phyloP scores from a whole-genome alignment of 2,797 vertebrate genomes.

The Ctenopoma kingsleyae region DNA sequence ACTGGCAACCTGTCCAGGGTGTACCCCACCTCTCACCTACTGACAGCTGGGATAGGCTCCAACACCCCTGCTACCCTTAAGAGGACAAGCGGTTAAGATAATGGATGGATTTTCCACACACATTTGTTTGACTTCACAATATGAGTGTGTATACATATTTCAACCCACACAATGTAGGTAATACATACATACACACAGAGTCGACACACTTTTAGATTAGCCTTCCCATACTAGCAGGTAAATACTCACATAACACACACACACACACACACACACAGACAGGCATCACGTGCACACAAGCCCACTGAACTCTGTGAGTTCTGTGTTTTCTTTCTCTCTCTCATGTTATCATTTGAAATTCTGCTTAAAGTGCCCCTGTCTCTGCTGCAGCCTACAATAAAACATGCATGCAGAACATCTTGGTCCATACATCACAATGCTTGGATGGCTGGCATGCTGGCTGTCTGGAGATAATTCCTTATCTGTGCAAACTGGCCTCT shows the following conservation, averaged over 20 bases:
- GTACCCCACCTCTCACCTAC: too few species aligned
- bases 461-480: conserved; percentile 36
- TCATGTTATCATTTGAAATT: conserved; percentile 71
- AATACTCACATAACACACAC: neutral
- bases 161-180: too few species aligned
- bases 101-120: conserved; percentile 21
- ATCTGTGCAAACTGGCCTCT: conserved; percentile 42
- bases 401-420: conserved; percentile 69
- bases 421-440: conserved; percentile 45
- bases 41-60: too few species aligned
- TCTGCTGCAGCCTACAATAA: conserved; percentile 67
- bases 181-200: neutral
- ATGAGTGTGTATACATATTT: too few species aligned
- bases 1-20: too few species aligned
- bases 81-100: too few species aligned
- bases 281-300: neutral
- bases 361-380: conserved; percentile 65
- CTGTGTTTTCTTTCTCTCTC: conserved; percentile 34
- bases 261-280: conserved; percentile 19
- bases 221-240: conserved; percentile 19
- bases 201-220: conserved; percentile 24
- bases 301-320: conserved; percentile 52
- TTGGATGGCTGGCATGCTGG: conserved; percentile 25
- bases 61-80: too few species aligned
- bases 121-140: neutral